These are phyloP conservation scores for Synergus gifuensis DNA, from an alignment of 2,888 invertebrate genomes.

Conservation along the genomic window DNA sequence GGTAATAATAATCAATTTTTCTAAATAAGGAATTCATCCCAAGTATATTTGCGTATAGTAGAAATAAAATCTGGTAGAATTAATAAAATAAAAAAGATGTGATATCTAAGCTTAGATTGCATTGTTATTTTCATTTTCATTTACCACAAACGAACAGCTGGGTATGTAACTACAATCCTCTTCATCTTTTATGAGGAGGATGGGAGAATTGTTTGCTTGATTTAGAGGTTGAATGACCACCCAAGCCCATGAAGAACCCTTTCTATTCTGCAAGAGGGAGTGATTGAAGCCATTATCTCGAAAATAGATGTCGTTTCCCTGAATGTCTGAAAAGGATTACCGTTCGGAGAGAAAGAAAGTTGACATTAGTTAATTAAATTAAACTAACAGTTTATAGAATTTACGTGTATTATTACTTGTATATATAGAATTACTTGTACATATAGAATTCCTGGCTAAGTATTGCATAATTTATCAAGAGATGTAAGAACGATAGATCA, in stretches of 20 bases:
- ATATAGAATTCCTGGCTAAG: neutral
- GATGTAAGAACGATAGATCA: slow-evolving; percentile 14
- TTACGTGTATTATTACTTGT: too few species aligned
- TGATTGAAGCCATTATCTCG: slow-evolving; percentile 47
- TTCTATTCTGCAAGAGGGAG: slow-evolving; percentile 54
- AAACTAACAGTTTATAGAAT: neutral
- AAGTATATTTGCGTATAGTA: too few species aligned
- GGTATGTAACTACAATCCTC: slow-evolving; percentile 64
- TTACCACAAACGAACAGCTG: slow-evolving; percentile 71
- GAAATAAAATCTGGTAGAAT: too few species aligned
- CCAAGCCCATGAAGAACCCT: slow-evolving; percentile 62
- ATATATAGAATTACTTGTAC: too few species aligned
- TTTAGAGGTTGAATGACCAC: slow-evolving; percentile 65
- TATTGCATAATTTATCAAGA: neutral
- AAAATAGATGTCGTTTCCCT: slow-evolving; percentile 41
- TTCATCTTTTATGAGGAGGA: slow-evolving; percentile 59
- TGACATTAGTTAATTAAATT: neutral
- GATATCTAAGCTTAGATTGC: too few species aligned
- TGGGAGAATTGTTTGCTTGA: slow-evolving; percentile 68
- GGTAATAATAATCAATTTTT: neutral
- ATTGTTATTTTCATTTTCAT: slow-evolving; percentile 49
- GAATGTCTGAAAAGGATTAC: neutral
- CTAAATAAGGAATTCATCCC: neutral
- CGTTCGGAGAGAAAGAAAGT: neutral
- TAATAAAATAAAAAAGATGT: too few species aligned